Evolutionary conservation across 2,888 invertebrate genomes (phyloP).

Genomic region (Baronia brevicornis): DNA sequence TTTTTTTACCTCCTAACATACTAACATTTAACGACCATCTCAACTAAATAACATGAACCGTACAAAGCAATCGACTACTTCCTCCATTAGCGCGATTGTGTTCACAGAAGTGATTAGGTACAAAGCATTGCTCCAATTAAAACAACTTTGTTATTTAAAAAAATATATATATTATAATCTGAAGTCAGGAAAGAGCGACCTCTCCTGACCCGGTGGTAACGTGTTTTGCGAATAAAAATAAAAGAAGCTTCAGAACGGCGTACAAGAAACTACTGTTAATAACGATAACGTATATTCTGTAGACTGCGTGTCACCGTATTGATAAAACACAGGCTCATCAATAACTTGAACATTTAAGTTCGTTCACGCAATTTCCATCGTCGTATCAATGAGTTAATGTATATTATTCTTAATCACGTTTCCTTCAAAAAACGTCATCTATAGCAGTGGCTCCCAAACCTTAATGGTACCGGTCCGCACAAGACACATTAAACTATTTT

Average conservation of each 20-base stretch:
- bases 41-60: constrained; percentile 19
- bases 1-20: not conserved
- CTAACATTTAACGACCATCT: constrained; percentile 9
- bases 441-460: too few relatives aligned
- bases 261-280: constrained; percentile 38
- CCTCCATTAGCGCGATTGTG: constrained; percentile 27
- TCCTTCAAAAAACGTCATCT: too few relatives aligned
- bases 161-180: constrained; percentile 39
- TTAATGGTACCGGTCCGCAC: too few relatives aligned
- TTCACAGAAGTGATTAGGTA: constrained; percentile 38
- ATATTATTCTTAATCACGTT: too few relatives aligned
- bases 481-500: too few relatives aligned
- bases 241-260: constrained; percentile 43
- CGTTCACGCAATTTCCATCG: constrained; percentile 1
- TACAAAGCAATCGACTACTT: constrained; percentile 26
- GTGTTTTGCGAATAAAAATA: constrained; percentile 46
- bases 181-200: constrained; percentile 59
- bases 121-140: constrained; percentile 33
- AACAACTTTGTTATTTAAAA: constrained; percentile 49
- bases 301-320: constrained; percentile 69
- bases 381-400: constrained; percentile 4
- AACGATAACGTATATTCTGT: constrained; percentile 38
- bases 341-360: not conserved
- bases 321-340: constrained; percentile 30
- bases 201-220: constrained; percentile 32